Percentiles rank a stretch among this genome's conserved stretches.
These are phyloP conservation scores for Alviniconcha strummeri DNA, from an alignment of 2,888 invertebrate genomes.

Conservation along the genomic window DNA sequence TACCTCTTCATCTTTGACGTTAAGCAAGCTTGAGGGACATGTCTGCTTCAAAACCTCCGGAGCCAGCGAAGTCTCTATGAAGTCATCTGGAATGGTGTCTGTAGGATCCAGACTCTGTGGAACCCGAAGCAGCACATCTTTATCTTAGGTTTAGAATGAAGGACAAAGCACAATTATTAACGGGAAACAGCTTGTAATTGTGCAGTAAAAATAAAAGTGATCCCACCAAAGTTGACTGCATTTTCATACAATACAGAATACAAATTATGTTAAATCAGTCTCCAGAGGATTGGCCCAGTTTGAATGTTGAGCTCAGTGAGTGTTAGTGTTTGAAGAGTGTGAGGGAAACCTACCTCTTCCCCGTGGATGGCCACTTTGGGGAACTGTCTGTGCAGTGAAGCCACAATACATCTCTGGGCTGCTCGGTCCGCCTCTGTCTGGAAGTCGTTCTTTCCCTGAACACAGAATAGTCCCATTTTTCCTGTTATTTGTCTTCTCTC, in stretches of 20 bases:
- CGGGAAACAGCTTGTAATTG: not conserved
- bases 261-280: no score
- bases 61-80: slow-evolving; percentile 85
- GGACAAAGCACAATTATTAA: not conserved
- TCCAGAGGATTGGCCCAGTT: no score
- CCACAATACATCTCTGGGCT: slow-evolving; percentile 94
- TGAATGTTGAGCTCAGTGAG: no score
- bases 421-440: slow-evolving; percentile 99
- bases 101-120: slow-evolving; percentile 70
- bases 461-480: slow-evolving; percentile 15
- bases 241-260: no score
- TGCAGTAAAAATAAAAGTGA: not conserved
- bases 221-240: no score
- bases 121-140: not conserved
- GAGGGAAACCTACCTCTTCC: slow-evolving; percentile 80
- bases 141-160: not conserved
- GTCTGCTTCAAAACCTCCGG: slow-evolving; percentile 79
- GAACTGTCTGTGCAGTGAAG: slow-evolving; percentile 88
- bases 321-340: no score
- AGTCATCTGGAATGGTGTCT: slow-evolving; percentile 80
- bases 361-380: slow-evolving; percentile 80
- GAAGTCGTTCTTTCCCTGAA: slow-evolving; percentile 90
- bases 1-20: slow-evolving; percentile 83
- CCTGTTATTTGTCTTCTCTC: no score
- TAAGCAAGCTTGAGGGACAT: slow-evolving; percentile 80